Conservation (phyloP, 1,140 invertebrate species). For the Bombus huntii region DNA sequence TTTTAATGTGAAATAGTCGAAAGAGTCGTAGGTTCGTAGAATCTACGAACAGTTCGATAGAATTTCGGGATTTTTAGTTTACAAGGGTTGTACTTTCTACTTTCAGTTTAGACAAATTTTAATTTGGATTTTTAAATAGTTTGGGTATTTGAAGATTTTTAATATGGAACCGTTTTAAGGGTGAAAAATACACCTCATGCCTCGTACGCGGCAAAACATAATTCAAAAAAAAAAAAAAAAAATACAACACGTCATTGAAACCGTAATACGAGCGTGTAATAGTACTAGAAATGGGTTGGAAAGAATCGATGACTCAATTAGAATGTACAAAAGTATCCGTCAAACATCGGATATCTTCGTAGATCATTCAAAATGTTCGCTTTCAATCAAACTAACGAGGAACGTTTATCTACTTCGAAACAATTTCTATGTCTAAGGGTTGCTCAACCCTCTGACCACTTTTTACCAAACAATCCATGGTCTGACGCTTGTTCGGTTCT, state of each 20-base stretch:
- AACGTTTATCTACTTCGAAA: conserved; percentile 2
- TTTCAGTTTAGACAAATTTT: too few species aligned
- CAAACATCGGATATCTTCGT: neutral
- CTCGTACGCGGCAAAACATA: too few species aligned
- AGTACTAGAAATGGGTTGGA: neutral
- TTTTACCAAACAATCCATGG: neutral
- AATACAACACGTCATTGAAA: neutral
- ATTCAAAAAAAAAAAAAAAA: too few species aligned
- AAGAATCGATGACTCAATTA: neutral
- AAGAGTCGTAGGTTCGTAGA: too few species aligned
- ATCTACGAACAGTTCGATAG: too few species aligned
- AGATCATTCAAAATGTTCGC: neutral
- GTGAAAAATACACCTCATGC: too few species aligned
- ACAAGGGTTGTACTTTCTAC: too few species aligned
- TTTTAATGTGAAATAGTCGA: too few species aligned
- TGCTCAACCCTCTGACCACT: neutral
- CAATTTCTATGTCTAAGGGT: neutral
- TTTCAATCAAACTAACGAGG: neutral
- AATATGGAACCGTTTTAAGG: too few species aligned
- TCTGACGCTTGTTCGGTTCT: neutral
- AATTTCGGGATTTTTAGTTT: too few species aligned
- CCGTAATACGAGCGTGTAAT: neutral
- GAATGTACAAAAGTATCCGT: neutral
- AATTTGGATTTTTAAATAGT: too few species aligned
- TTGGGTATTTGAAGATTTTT: too few species aligned